These are phyloP conservation scores for Tympanoctomys barrerae DNA, from an alignment of 2,797 vertebrate genomes.

Conservation along the genomic window DNA sequence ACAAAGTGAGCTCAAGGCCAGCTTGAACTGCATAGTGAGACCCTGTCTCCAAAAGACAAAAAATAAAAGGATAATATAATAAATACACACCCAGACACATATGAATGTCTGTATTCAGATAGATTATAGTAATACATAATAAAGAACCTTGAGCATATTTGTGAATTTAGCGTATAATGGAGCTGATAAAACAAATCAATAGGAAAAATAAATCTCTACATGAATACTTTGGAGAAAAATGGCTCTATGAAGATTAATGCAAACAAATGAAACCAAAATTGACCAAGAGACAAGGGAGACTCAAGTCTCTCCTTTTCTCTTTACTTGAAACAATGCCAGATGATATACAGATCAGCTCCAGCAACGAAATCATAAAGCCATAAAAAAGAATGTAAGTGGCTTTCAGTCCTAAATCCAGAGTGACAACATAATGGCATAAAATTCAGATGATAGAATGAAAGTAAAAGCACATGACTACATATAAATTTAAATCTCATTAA, in stretches of 20 bases:
- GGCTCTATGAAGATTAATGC: background rate
- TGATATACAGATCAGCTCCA: background rate
- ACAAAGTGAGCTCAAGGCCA: no score
- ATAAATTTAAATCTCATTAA: background rate
- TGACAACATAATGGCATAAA: background rate
- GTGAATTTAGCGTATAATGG: background rate
- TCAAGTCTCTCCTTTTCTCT: background rate
- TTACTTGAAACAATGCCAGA: background rate
- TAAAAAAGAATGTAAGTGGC: background rate
- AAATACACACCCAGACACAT: no score
- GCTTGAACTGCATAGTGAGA: no score
- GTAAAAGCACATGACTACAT: background rate
- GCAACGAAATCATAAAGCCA: background rate
- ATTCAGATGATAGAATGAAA: constrained; percentile 1
- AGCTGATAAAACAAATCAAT: background rate
- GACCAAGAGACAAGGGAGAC: background rate
- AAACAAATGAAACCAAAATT: background rate
- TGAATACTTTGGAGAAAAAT: background rate
- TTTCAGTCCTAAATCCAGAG: background rate
- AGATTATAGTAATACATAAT: background rate
- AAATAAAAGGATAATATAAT: background rate
- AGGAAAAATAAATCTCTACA: background rate
- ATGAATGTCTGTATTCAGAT: background rate
- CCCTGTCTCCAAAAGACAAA: no score
- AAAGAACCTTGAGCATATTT: background rate